Base-by-base conservation (phyloP, 2,888 invertebrate species). In the Schizotus pectinicornis region DNA sequence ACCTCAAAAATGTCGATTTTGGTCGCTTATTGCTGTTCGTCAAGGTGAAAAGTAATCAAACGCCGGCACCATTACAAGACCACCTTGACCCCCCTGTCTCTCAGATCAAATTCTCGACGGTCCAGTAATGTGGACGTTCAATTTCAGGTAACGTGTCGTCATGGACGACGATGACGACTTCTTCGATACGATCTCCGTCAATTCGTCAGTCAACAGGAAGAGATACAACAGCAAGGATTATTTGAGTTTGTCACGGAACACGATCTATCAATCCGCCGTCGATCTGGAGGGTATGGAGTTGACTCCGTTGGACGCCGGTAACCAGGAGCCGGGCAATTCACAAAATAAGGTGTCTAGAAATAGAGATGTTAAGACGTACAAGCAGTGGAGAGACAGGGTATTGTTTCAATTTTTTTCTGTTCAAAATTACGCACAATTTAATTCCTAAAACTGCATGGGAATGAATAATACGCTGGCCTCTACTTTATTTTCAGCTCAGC, bases 331-430 rank as follows among this genome's bases (percentile, higher is more conserved):
- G 56, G 50, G 63, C 62, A 60, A 60, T 39, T 13, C 49, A 49
- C 58, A 55, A 36, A 68, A 81, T 76, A 83, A 84, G 83, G 83
- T 84, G 79, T 80, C 82, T 81, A 81, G 77, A 75, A 79, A 71
- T 80, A 83, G 81, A 78, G 80, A 82, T 79, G 66, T 70, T 64
- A 68, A 82, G 75, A 83, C 84, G 73, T 84, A 84, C 80, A 80
- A 81, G 79, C 83, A 84, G 81, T 85, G 84, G 85, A 84, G 82
- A 81, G 80, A 82, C 81, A 82, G 83, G 85, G 84, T 85, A 85
- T 78, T 71, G 68, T 62, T 59, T 52, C 56, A 50, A 63, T 57
- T 78, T 71, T 68, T 62, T 59, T 52, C 56, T 52, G 64, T 57
- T 34, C 6, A 35, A 30, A 47, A 35, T 51, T 33, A 49, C 32